Evolutionary conservation across 1,140 invertebrate species (phyloP), one percentile per base, ranked within the genome.

Genomic region (Telenomus remus): DNA sequence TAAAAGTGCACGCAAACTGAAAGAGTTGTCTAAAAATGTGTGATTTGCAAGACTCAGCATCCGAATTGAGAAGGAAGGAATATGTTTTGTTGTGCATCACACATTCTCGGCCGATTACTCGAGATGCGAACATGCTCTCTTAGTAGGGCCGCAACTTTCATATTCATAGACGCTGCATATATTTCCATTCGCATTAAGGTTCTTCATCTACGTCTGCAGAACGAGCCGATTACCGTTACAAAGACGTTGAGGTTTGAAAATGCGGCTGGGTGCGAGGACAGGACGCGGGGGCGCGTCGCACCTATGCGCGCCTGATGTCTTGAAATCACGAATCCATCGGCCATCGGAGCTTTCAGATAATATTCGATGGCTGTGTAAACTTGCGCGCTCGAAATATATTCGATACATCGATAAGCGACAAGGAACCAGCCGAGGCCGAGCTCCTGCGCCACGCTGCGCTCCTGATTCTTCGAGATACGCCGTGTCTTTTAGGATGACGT

Each of bases 401-500:
- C 82, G 79, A 85, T 84, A 83, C 78, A 80, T 84, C 78, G 82
- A 81, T 84, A 74, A 71, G 61, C 64, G 72, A 54, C 34, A 70
- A 64, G 71, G 64, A 64, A 49, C n/a, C 42, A 43, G n/a, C 12
- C 7, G 34, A 15, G 54, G 19, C 19, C 61, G 42, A 80, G 48
- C 84, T 87, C 87, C 66, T 85, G 70, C 1, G 7, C 11, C 6
- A 43, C 68, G 37, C 82, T 88, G 83, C n/a, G 19, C 49, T 76
- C 86, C 87, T 85, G 83, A 75, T 50, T 81, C 27, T 57, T 84
- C 79, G 87, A 88, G 87, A 88, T 82, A 68, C 80, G 80, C 37
- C 56, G 79, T 85, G 82, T 87, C 87, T 87, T 88, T 80, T 81
- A 82, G 65, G 82, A 85, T 85, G 84, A 84, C 83, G 84, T 79